Base-by-base conservation (phyloP, 1,140 invertebrate species). In the Heterodera schachtii region DNA sequence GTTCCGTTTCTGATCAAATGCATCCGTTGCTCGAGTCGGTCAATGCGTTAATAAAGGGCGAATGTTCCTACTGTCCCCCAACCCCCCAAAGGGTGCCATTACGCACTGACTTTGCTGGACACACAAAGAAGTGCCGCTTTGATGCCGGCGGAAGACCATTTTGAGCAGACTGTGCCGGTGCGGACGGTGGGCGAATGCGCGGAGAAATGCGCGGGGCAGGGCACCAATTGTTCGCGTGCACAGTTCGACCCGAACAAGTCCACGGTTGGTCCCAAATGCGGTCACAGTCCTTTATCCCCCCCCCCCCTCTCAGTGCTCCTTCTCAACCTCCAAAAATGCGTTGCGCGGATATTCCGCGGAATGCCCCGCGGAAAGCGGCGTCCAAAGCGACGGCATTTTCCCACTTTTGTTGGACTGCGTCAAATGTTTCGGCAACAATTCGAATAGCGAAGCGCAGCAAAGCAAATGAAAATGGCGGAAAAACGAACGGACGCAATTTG, bases 1-100 rank as follows among this genome's bases (percentile, higher is more conserved):
- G 82, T 84, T 57, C 87, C 88, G 8, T 89, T 89, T 75, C 67
- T 89, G 6, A 86, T 90, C 73, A 87, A 86, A n/a, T 89, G 88
- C 76, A 89, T 89, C 64, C 77, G 83, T 81, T 89, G 88, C 81
- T 83, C 88, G 81, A 82, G 88, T 90, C 79, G 9, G 70, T 75
- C 19, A 44, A 21, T 1, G 31, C n/a, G 46, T 41, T 57, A 74
- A 81, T 69, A 21, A 49, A 46, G 31, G 21, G 19, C 57, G 19
- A 9, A 79, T 79, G 31, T 31, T 31, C 31, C 31, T 43, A n/a
- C 11, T 52, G n/a, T 21, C 49, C 13, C 4, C n/a, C n/a, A n/a
- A n/a, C n/a, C n/a, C 60, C 47, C 43, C 21, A 21, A 57, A 89
- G 88, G 85, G 16, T 89, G 88, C 71, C 84, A 88, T 66, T 89